These are phyloP conservation scores for Papilio demoleus DNA, from an alignment of 2,888 invertebrate species.

Conservation along the genomic window DNA sequence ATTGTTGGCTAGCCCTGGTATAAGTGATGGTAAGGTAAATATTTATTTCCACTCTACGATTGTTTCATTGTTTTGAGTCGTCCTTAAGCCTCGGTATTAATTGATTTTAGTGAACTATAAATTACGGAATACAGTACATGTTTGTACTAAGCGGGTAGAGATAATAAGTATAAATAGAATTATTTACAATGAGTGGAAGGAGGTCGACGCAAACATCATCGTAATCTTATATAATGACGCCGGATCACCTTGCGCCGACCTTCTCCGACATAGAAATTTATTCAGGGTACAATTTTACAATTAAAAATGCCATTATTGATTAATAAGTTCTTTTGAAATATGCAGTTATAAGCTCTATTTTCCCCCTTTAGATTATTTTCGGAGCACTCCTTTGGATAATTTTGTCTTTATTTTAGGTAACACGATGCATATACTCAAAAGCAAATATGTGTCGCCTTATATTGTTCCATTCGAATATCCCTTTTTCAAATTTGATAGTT, in stretches of 20 bases:
- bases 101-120: neutral
- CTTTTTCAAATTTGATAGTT: too few species aligned
- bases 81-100: neutral
- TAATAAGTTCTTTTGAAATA: neutral
- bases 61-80: neutral
- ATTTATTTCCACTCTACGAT: neutral
- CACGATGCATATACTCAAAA: too few species aligned
- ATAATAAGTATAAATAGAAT: slow-evolving; percentile 20
- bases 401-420: too few species aligned
- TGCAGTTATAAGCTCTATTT: neutral
- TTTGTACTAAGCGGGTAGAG: slow-evolving; percentile 7
- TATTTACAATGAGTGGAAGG: slow-evolving; percentile 15
- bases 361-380: neutral
- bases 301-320: neutral
- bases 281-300: slow-evolving; percentile 24
- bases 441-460: too few species aligned
- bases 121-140: neutral
- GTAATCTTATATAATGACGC: slow-evolving; percentile 29
- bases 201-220: slow-evolving; percentile 21
- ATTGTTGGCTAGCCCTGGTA: too few species aligned
- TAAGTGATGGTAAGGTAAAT: too few species aligned
- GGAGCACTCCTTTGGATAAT: too few species aligned
- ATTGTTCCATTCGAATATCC: too few species aligned
- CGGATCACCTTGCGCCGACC: slow-evolving; percentile 35
- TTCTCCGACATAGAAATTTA: slow-evolving; percentile 41